Evolutionary conservation across 2,113 vertebrate genomes (phyloP).

Genomic region (Istiophorus platypterus): DNA sequence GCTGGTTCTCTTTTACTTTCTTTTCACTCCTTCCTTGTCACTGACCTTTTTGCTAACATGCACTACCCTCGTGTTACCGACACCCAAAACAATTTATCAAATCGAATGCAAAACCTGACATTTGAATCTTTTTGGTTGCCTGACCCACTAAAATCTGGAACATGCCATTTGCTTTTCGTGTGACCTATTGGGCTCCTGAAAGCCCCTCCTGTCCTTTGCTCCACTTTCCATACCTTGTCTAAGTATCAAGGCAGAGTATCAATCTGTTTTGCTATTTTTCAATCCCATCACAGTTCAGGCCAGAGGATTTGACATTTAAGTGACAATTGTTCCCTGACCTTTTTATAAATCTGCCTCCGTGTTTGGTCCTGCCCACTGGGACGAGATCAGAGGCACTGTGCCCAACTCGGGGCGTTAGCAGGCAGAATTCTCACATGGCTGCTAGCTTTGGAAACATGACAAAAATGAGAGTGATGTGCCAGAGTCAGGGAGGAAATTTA

Average conservation of each 20-base stretch:
- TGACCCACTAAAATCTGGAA: constrained; percentile 61
- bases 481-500: constrained; percentile 5
- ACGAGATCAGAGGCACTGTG: constrained; percentile 49
- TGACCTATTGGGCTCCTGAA: constrained; percentile 40
- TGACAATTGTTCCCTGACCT: constrained; percentile 81
- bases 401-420: constrained; percentile 32
- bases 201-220: neutral
- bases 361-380: constrained; percentile 58
- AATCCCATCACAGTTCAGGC: constrained; percentile 62
- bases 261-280: constrained; percentile 66
- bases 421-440: constrained; percentile 34
- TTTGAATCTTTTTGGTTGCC: constrained; percentile 64
- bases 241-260: constrained; percentile 31
- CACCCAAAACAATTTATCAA: constrained; percentile 62
- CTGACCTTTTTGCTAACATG: constrained; percentile 76
- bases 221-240: constrained; percentile 47
- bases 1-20: constrained; percentile 60
- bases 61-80: constrained; percentile 60
- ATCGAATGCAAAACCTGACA: constrained; percentile 78
- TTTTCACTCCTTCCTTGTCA: constrained; percentile 48
- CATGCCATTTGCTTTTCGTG: constrained; percentile 63
- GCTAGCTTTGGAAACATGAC: constrained; percentile 51
- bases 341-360: constrained; percentile 71
- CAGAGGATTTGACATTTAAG: constrained; percentile 81
- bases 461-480: constrained; percentile 21